Evolutionary conservation across 2,113 vertebrate genomes (phyloP).

Genomic region (Macroglossus sobrinus): DNA sequence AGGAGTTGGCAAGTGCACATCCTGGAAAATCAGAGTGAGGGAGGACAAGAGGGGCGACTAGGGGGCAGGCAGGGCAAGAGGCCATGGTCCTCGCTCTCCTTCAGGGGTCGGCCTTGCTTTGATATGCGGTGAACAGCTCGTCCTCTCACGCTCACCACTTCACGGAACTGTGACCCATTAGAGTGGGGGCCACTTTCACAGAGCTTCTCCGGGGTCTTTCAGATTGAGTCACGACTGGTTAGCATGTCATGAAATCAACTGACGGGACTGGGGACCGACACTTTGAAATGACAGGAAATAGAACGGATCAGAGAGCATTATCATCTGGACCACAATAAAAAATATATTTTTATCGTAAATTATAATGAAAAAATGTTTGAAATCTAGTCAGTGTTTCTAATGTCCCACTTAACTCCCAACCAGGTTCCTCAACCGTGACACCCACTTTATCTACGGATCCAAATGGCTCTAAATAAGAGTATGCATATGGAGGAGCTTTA

Average conservation of each 20-base stretch:
- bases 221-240: neutral
- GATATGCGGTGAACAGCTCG: neutral
- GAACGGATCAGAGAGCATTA: neutral
- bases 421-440: neutral
- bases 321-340: neutral
- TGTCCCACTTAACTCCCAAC: neutral
- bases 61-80: neutral
- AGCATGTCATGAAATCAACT: neutral
- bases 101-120: neutral
- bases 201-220: neutral
- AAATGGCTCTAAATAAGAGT: neutral
- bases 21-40: neutral
- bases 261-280: neutral
- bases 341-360: neutral
- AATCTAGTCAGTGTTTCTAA: neutral
- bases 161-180: neutral
- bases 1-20: neutral
- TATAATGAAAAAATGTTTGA: neutral
- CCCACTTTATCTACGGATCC: neutral
- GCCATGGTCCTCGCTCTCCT: neutral
- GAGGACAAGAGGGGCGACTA: accelerated
- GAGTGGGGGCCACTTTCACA: neutral
- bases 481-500: neutral
- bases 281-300: neutral
- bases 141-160: neutral